phyloP scores from a whole-genome alignment of 2,113 vertebrate genomes.

The Ceuthmochares aereus region DNA sequence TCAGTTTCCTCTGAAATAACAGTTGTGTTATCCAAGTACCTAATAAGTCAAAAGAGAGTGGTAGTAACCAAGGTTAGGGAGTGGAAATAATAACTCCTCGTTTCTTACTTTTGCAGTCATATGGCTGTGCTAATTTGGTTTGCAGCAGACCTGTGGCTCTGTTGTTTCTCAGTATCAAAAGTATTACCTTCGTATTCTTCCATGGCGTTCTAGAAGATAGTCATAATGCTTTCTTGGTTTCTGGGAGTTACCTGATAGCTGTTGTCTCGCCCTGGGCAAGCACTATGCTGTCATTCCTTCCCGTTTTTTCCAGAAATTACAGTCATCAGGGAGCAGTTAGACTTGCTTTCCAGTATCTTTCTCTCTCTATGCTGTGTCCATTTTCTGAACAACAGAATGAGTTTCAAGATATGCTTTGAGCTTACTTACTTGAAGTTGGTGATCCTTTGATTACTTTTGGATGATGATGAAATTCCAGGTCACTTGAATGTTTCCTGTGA shows the following conservation, averaged over 20 bases:
- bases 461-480: slow-evolving; percentile 17
- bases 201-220: neutral
- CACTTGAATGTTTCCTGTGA: neutral
- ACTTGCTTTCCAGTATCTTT: neutral
- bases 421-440: neutral
- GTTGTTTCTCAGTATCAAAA: neutral
- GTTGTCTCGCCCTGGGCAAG: neutral
- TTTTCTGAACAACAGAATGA: neutral
- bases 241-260: neutral
- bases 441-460: neutral
- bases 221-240: neutral
- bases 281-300: neutral
- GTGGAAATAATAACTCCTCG: neutral
- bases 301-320: neutral
- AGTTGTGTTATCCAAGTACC: neutral
- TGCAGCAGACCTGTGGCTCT: neutral
- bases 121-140: neutral
- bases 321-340: neutral
- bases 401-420: neutral
- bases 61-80: neutral
- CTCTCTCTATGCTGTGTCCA: accelerated
- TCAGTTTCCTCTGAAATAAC: neutral
- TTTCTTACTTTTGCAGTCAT: neutral
- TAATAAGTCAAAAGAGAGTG: neutral
- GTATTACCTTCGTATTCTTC: neutral